A percentile compares a stretch with the other conserved stretches of the same genome.
These are phyloP conservation scores for Xiphophorus couchianus DNA, from an alignment of 2,113 vertebrate genomes.

Conservation along the genomic window DNA sequence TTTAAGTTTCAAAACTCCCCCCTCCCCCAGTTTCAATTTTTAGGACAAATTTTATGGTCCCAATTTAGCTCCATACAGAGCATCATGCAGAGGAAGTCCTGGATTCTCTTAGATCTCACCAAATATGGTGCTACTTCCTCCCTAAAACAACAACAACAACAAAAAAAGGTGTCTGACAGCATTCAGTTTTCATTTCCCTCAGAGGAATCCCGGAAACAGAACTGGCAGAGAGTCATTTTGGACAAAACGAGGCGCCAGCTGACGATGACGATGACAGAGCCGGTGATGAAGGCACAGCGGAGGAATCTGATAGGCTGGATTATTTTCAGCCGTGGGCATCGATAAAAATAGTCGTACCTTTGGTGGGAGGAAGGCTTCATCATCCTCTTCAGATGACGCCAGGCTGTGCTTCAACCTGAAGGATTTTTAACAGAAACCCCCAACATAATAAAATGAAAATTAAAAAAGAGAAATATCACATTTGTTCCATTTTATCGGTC, in stretches of 20 bases:
- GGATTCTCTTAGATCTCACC: constrained; percentile 8
- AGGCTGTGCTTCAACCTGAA: constrained; percentile 78
- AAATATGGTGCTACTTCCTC: constrained; percentile 58
- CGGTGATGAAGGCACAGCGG: constrained; percentile 39
- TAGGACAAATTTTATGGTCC: no score
- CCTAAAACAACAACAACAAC: not conserved
- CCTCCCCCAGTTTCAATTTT: no score
- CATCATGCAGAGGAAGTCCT: constrained; percentile 37
- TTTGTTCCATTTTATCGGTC: not conserved
- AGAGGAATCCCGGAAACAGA: constrained; percentile 55
- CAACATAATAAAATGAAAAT: no score
- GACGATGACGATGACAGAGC: constrained; percentile 63
- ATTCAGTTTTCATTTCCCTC: constrained; percentile 13
- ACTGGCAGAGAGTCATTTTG: constrained; percentile 57
- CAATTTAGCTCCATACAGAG: not conserved
- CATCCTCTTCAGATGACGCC: constrained; percentile 78
- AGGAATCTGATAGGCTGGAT: constrained; percentile 35
- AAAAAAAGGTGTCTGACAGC: constrained; percentile 1
- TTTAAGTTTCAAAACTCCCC: no score
- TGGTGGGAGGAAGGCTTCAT: constrained; percentile 69
- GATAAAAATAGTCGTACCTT: constrained; percentile 63
- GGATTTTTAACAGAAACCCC: not conserved
- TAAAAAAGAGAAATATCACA: not conserved
- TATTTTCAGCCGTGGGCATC: constrained; percentile 1
- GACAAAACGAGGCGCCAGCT: constrained; percentile 54